phyloP scores from a whole-genome alignment of 2,888 invertebrate genomes.

The Philhelius pedissequus region DNA sequence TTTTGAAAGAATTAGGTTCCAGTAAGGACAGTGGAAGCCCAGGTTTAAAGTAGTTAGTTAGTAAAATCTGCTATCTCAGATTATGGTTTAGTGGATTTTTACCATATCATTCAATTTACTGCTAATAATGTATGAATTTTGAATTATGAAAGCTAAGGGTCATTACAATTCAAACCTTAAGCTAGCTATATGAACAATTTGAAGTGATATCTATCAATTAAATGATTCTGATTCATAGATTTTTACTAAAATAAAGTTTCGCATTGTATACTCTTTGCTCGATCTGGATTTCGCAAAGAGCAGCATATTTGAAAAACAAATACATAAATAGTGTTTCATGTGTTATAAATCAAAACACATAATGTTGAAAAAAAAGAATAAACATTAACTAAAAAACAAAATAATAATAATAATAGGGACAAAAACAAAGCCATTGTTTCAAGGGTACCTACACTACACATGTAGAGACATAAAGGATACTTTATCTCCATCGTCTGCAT shows the following conservation, averaged over 20 bases:
- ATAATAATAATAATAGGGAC: slow-evolving; percentile 22
- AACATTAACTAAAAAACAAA: slow-evolving; percentile 41
- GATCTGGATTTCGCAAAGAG: slow-evolving; percentile 30
- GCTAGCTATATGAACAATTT: neutral
- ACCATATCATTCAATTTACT: no score
- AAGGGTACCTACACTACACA: slow-evolving; percentile 54
- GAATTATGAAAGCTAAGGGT: no score
- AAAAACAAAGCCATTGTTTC: slow-evolving; percentile 58
- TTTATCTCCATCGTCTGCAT: slow-evolving; percentile 58
- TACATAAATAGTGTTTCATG: slow-evolving; percentile 33
- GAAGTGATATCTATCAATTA: neutral
- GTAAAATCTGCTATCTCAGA: no score
- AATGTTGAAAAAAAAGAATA: slow-evolving; percentile 18
- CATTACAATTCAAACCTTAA: neutral
- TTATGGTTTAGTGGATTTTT: no score
- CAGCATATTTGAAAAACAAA: slow-evolving; percentile 46
- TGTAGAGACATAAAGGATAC: slow-evolving; percentile 42
- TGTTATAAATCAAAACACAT: slow-evolving; percentile 38
- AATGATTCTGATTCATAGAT: neutral
- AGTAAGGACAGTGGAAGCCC: no score
- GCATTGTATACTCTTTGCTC: neutral
- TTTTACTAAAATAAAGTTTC: slow-evolving; percentile 8
- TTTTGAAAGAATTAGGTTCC: no score
- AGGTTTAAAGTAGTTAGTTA: no score
- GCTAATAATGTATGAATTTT: no score